phyloP scores from a whole-genome alignment of 1,140 invertebrate species.

The Doryteuthis pealeii region DNA sequence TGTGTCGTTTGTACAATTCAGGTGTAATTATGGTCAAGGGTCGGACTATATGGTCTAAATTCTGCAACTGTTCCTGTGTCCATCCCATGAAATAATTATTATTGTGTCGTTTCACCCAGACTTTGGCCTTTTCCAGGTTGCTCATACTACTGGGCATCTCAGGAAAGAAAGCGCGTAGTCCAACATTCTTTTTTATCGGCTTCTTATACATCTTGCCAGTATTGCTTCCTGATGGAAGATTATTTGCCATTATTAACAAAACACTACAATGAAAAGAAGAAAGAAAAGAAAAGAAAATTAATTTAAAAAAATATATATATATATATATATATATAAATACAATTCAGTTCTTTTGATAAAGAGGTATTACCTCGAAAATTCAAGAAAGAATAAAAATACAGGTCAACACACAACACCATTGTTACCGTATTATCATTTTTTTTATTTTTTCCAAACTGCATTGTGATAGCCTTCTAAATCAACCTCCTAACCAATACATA shows the following conservation, averaged over 20 bases:
- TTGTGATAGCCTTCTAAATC: too few relatives aligned
- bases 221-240: neutral
- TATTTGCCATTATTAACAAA: neutral
- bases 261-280: neutral
- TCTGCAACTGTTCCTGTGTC: constrained; percentile 26
- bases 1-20: constrained; percentile 30
- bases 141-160: constrained; percentile 14
- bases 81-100: constrained; percentile 35
- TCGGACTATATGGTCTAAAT: constrained; percentile 21
- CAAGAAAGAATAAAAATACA: too few relatives aligned
- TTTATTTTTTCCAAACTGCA: too few relatives aligned
- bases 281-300: neutral
- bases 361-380: too few relatives aligned
- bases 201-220: constrained; percentile 12
- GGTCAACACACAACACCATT: too few relatives aligned
- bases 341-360: too few relatives aligned
- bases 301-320: neutral
- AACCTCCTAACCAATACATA: too few relatives aligned
- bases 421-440: too few relatives aligned
- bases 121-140: constrained; percentile 20
- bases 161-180: constrained; percentile 12
- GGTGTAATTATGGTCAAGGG: constrained; percentile 26
- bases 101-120: constrained; percentile 31
- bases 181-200: constrained; percentile 15
- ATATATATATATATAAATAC: too few relatives aligned